phyloP scores from a whole-genome alignment of 2,888 invertebrate species.

The Hypena proboscidalis region DNA sequence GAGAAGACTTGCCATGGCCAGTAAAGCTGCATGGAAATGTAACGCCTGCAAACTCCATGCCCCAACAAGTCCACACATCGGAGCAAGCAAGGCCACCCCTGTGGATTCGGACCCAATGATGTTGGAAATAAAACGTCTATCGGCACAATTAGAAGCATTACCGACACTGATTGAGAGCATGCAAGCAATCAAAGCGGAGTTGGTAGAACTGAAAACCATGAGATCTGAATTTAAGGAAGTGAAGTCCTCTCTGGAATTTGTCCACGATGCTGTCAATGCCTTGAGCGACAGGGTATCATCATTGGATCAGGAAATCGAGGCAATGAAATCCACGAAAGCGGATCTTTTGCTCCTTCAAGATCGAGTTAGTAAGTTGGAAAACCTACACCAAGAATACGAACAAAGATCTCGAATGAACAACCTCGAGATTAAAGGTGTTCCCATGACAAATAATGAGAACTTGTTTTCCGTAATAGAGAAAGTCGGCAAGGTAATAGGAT shows the following conservation, averaged over 20 bases:
- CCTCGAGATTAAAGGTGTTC: conserved; percentile 12
- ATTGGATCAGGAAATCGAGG: neutral
- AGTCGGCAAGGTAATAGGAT: conserved; percentile 4
- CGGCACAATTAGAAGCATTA: neutral
- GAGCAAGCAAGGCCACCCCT: too few species aligned
- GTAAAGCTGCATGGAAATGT: too few species aligned
- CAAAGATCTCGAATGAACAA: conserved; percentile 11
- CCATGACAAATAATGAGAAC: conserved; percentile 7
- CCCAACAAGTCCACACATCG: too few species aligned
- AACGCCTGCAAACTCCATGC: too few species aligned
- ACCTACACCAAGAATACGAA: neutral
- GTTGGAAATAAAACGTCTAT: neutral
- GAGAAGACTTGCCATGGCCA: too few species aligned
- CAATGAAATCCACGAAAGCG: neutral
- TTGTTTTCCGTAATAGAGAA: conserved; percentile 9
- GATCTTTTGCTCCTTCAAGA: neutral
- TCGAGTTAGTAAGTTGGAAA: neutral
- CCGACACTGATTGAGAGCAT: neutral
- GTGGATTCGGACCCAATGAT: too few species aligned
- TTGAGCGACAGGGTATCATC: neutral
- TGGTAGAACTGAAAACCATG: neutral
- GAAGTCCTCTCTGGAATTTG: neutral
- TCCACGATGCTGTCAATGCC: neutral
- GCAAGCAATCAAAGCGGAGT: neutral
- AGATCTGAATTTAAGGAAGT: neutral